A percentile compares a stretch with the other conserved stretches of the same genome.
These are phyloP conservation scores for Pampus argenteus DNA, from an alignment of 2,797 vertebrate species.

Conservation along the genomic window DNA sequence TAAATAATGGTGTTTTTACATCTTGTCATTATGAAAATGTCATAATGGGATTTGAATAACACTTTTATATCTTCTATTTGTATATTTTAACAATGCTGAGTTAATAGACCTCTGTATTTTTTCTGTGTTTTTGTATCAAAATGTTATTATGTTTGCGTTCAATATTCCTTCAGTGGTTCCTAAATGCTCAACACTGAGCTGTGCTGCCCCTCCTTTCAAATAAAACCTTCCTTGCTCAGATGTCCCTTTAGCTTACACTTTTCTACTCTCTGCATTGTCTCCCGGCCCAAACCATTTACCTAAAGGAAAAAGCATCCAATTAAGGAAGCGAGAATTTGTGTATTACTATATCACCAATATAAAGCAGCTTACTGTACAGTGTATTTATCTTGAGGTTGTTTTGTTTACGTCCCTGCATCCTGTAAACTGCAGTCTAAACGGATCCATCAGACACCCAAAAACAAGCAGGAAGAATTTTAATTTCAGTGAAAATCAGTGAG, in stretches of 20 bases:
- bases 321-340: neutral
- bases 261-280: neutral
- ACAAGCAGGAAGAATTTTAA: constrained; percentile 12
- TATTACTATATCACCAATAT: neutral
- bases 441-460: neutral
- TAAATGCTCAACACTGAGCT: too few species aligned
- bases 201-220: too few species aligned
- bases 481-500: constrained; percentile 2
- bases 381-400: neutral
- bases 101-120: too few species aligned
- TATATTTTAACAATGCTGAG: too few species aligned
- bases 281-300: neutral
- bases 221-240: too few species aligned
- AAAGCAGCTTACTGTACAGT: neutral
- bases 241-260: neutral
- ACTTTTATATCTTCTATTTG: too few species aligned
- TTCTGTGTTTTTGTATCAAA: too few species aligned
- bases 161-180: too few species aligned
- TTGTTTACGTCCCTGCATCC: neutral
- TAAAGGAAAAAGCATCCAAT: neutral
- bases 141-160: too few species aligned
- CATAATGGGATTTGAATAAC: too few species aligned
- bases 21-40: too few species aligned
- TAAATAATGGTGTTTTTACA: too few species aligned
- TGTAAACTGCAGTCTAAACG: neutral